These are phyloP conservation scores for Gasteruption jaculator DNA, from an alignment of 2,888 invertebrate species.

Conservation along the genomic window DNA sequence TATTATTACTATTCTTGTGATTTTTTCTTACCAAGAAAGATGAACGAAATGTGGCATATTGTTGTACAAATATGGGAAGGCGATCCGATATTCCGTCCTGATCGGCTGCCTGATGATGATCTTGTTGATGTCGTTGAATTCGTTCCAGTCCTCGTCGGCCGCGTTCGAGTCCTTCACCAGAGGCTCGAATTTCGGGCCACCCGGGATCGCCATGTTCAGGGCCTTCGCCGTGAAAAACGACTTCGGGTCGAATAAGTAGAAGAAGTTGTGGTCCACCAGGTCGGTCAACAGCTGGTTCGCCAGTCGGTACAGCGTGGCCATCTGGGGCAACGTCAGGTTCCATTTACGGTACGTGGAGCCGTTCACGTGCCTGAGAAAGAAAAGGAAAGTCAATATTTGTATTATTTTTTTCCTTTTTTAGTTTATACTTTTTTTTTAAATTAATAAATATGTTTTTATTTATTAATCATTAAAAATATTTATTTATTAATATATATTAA, in stretches of 20 bases:
- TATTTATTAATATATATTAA: constrained; percentile 3
- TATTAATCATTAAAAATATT: no score
- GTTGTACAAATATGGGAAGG: constrained; percentile 98
- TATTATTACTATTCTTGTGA: no score
- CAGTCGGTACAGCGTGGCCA: constrained; percentile 95
- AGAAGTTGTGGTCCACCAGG: constrained; percentile 97
- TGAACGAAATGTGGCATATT: constrained; percentile 98
- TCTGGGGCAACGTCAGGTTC: constrained; percentile 93
- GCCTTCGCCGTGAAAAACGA: constrained; percentile 99
- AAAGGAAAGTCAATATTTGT: constrained; percentile 1
- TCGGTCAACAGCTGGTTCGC: constrained; percentile 98
- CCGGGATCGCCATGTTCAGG: constrained; percentile 98
- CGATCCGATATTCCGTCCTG: constrained; percentile 97
- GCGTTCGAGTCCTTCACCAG: constrained; percentile 96
- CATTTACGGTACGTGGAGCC: constrained; percentile 96
- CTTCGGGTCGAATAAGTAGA: constrained; percentile 98
- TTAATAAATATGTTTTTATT: constrained; percentile 4
- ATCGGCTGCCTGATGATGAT: constrained; percentile 99
- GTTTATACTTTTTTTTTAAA: constrained; percentile 2
- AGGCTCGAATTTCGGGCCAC: constrained; percentile 99
- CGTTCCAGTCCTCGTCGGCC: constrained; percentile 99
- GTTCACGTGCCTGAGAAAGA: constrained; percentile 76
- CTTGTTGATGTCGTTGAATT: constrained; percentile 99
- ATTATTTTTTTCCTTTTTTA: constrained; percentile 8
- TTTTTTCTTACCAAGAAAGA: constrained; percentile 82